Evolutionary conservation across 2,797 vertebrate genomes (phyloP), one percentile per base, ranked within the genome.

Genomic region (Artibeus jamaicensis): DNA sequence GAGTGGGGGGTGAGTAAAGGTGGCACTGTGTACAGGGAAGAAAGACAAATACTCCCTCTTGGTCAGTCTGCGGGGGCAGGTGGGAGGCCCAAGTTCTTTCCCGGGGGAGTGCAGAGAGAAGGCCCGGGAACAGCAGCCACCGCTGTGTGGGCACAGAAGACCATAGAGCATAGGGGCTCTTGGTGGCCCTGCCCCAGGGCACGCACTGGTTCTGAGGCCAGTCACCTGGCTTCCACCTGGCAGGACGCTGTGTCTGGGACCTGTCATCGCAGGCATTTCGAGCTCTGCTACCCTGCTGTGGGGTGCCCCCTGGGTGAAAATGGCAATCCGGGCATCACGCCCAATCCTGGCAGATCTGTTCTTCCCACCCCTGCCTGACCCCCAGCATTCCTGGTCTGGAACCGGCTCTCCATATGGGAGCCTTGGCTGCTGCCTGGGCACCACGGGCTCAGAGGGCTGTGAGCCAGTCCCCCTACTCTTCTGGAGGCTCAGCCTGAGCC

Each of bases 351-450:
- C 50, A 77, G 68, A 34, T 9, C 34, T 78, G 48, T 12, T 44
- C n/a, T 67, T 68, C 74, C 29, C 62, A 55, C 46, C 34, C n/a
- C 10, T 26, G 57, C 62, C 10, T 16, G n/a, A 19, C 5, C 21
- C 53, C 18, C 46, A 67, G 44, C 34, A 34, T 68, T 24, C 29
- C 24, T 44, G 67, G 57, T 34, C 53, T 46, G n/a, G 62, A 86
- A 19, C 26, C 42, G 0, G 24, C 62, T 34, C 76, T 78, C 39
- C 85, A 89, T 68, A 53, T 57, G 14, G 59, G 57, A 29, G 57
- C 57, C 57, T 68, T 82, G 81, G 62, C 26, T 94, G 50, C 39
- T 46, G 3, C 68, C n/a, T 91, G 88, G 83, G 42, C 73, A 84
- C 39, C 39, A n/a, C n/a, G 68, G 53, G 62, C 57, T 73, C 57